Conservation (phyloP, 2,797 vertebrate species). For the Pseudochirops corinnae region DNA sequence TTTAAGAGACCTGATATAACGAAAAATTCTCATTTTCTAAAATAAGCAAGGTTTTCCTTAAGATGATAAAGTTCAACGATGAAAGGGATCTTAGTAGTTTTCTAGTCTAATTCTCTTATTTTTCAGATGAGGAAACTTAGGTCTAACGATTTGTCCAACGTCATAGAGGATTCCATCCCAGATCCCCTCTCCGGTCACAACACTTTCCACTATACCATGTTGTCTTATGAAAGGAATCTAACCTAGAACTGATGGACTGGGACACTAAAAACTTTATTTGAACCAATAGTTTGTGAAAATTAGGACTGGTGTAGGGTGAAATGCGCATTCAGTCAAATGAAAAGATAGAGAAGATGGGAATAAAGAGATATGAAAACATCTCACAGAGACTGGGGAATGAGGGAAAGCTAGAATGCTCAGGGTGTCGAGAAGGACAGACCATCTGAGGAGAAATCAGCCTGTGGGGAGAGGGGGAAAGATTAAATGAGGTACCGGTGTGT, state of each 20-base stretch:
- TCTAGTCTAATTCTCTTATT: not conserved
- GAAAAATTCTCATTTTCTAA: not conserved
- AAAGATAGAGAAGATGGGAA: not conserved
- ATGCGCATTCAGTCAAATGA: slow-evolving; percentile 1
- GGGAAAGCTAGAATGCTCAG: slow-evolving; percentile 69
- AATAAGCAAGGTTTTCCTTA: not conserved
- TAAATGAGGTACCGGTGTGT: slow-evolving; percentile 71
- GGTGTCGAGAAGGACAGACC: slow-evolving; percentile 63
- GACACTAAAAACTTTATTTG: not conserved
- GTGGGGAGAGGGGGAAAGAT: slow-evolving; percentile 22
- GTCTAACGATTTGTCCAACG: not conserved
- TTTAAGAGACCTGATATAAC: not conserved
- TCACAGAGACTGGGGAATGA: slow-evolving; percentile 55
- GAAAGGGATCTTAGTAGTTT: not conserved
- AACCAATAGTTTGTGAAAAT: not conserved
- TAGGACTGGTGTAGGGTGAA: not conserved
- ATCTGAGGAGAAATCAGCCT: slow-evolving; percentile 48
- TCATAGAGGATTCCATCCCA: not conserved
- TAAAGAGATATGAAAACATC: slow-evolving; percentile 38
- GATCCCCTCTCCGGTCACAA: not conserved
- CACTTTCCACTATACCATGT: not conserved
- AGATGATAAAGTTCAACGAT: not conserved
- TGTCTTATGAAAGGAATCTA: slow-evolving; percentile 16
- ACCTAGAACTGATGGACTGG: not conserved
- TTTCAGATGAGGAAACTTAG: not conserved